These are phyloP conservation scores for Oscheius onirici DNA, from an alignment of 2,888 invertebrate species.

Conservation along the genomic window DNA sequence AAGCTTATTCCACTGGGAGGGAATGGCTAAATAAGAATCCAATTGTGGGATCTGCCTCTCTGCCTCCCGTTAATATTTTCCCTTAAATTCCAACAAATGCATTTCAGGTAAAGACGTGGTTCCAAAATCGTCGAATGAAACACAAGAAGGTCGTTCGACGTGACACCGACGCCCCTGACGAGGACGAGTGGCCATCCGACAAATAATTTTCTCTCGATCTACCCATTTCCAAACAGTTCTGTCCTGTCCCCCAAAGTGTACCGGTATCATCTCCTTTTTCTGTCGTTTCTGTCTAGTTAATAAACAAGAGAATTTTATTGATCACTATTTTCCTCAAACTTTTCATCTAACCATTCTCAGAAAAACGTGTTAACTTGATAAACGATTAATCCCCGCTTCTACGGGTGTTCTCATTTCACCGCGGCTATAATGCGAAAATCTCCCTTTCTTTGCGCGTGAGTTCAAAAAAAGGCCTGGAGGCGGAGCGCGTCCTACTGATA, in stretches of 20 bases:
- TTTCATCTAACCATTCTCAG: background rate
- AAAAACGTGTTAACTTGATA: conserved; percentile 9
- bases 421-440: background rate
- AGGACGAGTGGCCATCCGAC: conserved; percentile 35
- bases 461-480: conserved; percentile 20
- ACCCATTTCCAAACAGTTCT: too few relatives aligned
- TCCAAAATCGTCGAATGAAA: conserved; percentile 95
- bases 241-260: conserved; percentile 8
- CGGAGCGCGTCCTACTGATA: conserved; percentile 17
- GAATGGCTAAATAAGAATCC: too few relatives aligned
- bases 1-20: too few relatives aligned
- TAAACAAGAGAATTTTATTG: background rate
- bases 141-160: conserved; percentile 90
- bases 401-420: background rate
- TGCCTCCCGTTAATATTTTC: too few relatives aligned
- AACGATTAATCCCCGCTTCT: background rate
- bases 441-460: background rate
- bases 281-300: background rate
- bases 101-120: conserved; percentile 95
- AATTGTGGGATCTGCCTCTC: too few relatives aligned
- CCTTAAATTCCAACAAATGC: too few relatives aligned
- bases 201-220: background rate
- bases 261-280: conserved; percentile 21
- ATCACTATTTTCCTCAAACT: background rate
- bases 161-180: conserved; percentile 41